Conservation (phyloP, 2,888 invertebrate genomes). For the Drosophila seclusa region DNA sequence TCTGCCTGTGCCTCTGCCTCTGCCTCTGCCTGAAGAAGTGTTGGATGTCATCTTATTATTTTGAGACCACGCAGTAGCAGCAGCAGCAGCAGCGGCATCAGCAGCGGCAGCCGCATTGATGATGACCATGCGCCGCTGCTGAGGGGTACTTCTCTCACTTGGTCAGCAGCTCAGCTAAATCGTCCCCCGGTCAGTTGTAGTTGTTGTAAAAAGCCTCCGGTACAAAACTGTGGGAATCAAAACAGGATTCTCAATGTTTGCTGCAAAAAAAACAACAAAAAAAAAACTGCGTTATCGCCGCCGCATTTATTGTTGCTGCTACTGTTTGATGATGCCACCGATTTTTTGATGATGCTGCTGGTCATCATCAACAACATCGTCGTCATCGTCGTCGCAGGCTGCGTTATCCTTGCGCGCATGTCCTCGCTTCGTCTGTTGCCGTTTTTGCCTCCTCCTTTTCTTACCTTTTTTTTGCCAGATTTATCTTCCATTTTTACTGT, state of each 20-base stretch:
- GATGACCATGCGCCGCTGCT: constrained; percentile 71
- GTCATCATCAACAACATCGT: constrained; percentile 33
- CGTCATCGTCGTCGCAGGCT: constrained; percentile 19
- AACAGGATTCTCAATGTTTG: constrained; percentile 83
- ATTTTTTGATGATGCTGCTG: constrained; percentile 70
- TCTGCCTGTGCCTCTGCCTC: constrained; percentile 35
- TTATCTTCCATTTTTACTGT: constrained; percentile 24
- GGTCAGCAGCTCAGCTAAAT: constrained; percentile 11
- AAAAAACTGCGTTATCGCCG: constrained; percentile 52
- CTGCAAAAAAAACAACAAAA: constrained; percentile 36
- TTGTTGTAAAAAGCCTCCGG: constrained; percentile 56
- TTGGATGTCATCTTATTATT: constrained; percentile 86
- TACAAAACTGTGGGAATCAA: constrained; percentile 85
- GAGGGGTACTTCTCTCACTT: constrained; percentile 25
- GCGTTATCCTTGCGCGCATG: constrained; percentile 57
- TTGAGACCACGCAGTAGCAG: constrained; percentile 66
- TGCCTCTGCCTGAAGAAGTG: constrained; percentile 82
- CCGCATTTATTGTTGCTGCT: constrained; percentile 47
- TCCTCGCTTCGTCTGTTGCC: constrained; percentile 40
- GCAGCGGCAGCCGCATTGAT: constrained; percentile 52
- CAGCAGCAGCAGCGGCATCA: constrained; percentile 47
- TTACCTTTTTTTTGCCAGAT: constrained; percentile 15
- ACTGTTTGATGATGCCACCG: constrained; percentile 65
- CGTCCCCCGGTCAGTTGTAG: constrained; percentile 59
- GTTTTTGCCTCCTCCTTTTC: neutral